These are phyloP conservation scores for Leiothrix lutea DNA, from an alignment of 2,113 vertebrate genomes.

Conservation along the genomic window DNA sequence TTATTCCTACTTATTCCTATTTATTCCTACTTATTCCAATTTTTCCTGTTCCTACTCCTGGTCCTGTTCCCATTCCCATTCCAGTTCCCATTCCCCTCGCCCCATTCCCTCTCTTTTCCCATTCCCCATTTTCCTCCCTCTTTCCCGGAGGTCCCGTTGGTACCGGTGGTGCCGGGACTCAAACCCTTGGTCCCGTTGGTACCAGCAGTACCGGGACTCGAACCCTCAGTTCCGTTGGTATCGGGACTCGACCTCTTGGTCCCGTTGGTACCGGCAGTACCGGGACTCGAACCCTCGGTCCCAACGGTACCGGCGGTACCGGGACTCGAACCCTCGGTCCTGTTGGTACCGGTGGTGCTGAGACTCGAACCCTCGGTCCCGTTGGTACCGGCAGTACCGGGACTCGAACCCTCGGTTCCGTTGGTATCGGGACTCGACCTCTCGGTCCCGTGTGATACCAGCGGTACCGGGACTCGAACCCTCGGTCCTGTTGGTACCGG, in stretches of 20 bases:
- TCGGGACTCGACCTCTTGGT: too few species aligned
- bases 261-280: too few species aligned
- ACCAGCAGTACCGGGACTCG: too few species aligned
- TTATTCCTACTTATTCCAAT: background rate
- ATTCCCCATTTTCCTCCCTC: fast-evolving
- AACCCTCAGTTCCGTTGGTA: too few species aligned
- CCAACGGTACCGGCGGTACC: background rate
- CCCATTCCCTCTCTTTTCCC: fast-evolving
- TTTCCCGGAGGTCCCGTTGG: fast-evolving
- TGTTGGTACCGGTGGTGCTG: fast-evolving
- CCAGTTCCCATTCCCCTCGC: fast-evolving
- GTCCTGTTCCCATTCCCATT: fast-evolving
- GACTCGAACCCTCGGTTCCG: too few species aligned
- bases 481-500: too few species aligned
- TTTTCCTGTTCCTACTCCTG: too few species aligned
- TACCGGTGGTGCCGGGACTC: too few species aligned
- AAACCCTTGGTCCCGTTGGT: fast-evolving
- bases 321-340: fast-evolving
- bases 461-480: too few species aligned
- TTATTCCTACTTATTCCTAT: background rate
- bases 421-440: too few species aligned
- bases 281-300: background rate
- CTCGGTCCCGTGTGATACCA: too few species aligned
- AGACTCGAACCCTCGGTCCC: fast-evolving
- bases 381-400: fast-evolving